phyloP scores from a whole-genome alignment of 2,888 invertebrate genomes.

The Drosophila mercatorum region DNA sequence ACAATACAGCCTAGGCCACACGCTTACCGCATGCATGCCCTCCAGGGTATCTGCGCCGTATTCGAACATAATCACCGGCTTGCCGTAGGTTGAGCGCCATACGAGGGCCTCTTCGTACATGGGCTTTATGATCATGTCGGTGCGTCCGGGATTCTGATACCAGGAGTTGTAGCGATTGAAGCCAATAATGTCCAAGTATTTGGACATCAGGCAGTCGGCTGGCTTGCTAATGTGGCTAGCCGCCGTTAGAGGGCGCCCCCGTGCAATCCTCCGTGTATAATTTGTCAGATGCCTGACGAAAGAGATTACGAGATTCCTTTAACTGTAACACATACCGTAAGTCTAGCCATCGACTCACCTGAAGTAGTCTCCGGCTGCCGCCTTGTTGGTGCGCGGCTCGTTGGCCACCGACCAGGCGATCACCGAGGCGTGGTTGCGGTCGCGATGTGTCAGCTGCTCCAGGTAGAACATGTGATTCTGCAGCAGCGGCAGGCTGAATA shows the following conservation, averaged over 20 bases:
- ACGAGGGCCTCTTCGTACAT: slow-evolving; percentile 90
- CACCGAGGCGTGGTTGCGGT: slow-evolving; percentile 97
- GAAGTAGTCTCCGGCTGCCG: slow-evolving; percentile 91
- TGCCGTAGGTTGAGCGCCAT: slow-evolving; percentile 92
- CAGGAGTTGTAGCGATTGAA: slow-evolving; percentile 98
- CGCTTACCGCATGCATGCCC: slow-evolving; percentile 93
- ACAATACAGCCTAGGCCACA: neutral
- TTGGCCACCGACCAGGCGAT: slow-evolving; percentile 99
- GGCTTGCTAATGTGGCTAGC: slow-evolving; percentile 87
- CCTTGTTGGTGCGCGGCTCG: slow-evolving; percentile 91
- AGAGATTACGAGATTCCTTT: slow-evolving; percentile 24
- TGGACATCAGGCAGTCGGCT: slow-evolving; percentile 57
- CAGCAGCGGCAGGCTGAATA: slow-evolving; percentile 89
- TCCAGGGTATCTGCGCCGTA: slow-evolving; percentile 98
- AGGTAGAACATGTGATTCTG: slow-evolving; percentile 93
- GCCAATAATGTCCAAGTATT: slow-evolving; percentile 94
- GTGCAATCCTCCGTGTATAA: slow-evolving; percentile 70
- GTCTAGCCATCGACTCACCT: slow-evolving; percentile 85
- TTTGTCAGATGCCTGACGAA: slow-evolving; percentile 87
- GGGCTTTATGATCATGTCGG: slow-evolving; percentile 89
- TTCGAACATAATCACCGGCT: slow-evolving; percentile 96
- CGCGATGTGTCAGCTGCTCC: slow-evolving; percentile 93
- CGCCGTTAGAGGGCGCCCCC: slow-evolving; percentile 92
- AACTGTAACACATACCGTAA: neutral
- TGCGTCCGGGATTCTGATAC: slow-evolving; percentile 94